Evolutionary conservation across 2,888 invertebrate species (phyloP).

Genomic region (Anoplius nigerrimus): DNA sequence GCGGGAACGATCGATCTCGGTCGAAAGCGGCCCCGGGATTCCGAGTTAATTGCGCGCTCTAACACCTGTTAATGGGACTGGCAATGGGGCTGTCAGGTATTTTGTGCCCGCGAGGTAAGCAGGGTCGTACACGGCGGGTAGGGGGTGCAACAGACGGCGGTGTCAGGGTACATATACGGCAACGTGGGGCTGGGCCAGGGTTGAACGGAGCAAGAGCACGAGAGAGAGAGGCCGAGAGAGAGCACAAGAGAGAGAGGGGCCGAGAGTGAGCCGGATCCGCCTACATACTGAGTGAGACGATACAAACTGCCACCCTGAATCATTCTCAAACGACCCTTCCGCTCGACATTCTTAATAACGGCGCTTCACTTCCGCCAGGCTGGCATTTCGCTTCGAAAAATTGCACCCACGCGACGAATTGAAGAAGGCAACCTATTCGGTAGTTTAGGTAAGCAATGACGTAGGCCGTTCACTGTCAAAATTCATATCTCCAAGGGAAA

Average conservation of each 20-base stretch:
- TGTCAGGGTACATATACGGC: slow-evolving; percentile 54
- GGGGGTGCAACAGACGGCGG: slow-evolving; percentile 61
- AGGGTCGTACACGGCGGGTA: slow-evolving; percentile 50
- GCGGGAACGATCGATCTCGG: slow-evolving; percentile 37
- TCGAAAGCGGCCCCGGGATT: slow-evolving; percentile 46
- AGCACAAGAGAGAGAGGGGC: slow-evolving; percentile 25
- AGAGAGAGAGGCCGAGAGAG: slow-evolving; percentile 32
- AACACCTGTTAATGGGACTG: slow-evolving; percentile 68
- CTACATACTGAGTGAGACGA: no score
- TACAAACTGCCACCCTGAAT: no score
- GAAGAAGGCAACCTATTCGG: no score
- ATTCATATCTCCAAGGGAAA: no score
- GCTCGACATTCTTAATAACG: no score
- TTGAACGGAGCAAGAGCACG: slow-evolving; percentile 26
- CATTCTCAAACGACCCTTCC: no score
- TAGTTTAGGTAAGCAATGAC: no score
- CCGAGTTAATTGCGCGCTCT: slow-evolving; percentile 66
- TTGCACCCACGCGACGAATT: no score
- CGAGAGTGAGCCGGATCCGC: slow-evolving; percentile 6
- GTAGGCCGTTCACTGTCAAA: no score
- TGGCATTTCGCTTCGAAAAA: no score
- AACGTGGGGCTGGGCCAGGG: slow-evolving; percentile 24
- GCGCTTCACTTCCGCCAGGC: no score
- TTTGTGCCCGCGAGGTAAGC: slow-evolving; percentile 66
- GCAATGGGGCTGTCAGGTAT: slow-evolving; percentile 67